Percentiles rank a stretch among this genome's conserved stretches.
Evolutionary conservation across 1,140 invertebrate species (phyloP).

Genomic region (Triops cancriformis): DNA sequence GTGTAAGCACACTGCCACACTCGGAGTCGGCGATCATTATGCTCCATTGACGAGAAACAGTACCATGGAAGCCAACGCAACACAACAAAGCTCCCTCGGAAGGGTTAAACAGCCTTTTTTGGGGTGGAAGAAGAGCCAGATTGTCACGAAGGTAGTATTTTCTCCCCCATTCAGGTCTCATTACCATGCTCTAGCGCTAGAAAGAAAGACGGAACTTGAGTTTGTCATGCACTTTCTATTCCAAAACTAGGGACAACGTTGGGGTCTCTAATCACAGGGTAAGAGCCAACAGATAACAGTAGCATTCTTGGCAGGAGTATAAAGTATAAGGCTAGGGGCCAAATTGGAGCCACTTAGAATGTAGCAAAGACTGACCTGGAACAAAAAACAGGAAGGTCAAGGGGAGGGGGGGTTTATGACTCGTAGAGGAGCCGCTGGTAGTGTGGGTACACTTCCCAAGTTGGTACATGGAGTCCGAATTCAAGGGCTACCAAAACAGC

Average conservation of each 20-base stretch:
- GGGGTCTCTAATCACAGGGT: background rate
- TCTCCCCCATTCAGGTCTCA: too few species aligned
- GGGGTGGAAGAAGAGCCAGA: too few species aligned
- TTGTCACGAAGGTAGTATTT: too few species aligned
- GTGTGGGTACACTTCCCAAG: conserved; percentile 84
- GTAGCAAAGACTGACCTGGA: background rate
- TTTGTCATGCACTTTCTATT: background rate
- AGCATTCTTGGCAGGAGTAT: background rate
- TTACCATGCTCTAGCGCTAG: too few species aligned
- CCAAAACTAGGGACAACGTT: background rate
- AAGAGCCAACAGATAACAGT: background rate
- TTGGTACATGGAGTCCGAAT: conserved; percentile 85
- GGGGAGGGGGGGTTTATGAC: conserved; percentile 38
- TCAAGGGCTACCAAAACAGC: conserved; percentile 88
- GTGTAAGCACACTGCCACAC: background rate
- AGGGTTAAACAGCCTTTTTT: too few species aligned
- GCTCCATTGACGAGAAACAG: background rate
- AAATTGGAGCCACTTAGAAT: background rate
- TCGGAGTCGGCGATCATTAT: background rate
- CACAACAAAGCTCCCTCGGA: too few species aligned
- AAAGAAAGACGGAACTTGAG: background rate
- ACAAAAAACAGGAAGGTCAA: background rate
- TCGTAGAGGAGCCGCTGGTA: conserved; percentile 86
- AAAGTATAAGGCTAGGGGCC: background rate
- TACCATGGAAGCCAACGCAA: background rate